Evolutionary conservation across 2,888 invertebrate genomes (phyloP).

Genomic region (Dryocosmus kuriphilus): DNA sequence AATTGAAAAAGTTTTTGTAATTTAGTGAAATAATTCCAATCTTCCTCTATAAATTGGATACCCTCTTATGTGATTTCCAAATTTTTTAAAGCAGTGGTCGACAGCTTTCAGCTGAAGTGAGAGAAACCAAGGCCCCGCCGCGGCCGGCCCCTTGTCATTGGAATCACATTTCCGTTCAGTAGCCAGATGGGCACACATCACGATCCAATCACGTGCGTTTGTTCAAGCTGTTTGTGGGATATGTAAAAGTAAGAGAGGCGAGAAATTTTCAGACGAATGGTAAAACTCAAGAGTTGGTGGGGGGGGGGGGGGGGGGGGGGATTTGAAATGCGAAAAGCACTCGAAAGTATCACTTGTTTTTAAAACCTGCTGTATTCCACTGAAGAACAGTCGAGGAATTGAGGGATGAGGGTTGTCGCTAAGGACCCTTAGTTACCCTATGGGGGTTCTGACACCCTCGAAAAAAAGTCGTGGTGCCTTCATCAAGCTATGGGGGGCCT

Average conservation of each 20-base stretch:
- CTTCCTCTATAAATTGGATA: no score
- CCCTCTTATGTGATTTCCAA: no score
- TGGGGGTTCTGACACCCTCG: constrained; percentile 25
- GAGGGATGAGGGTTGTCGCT: constrained; percentile 29
- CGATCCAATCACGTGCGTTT: constrained; percentile 69
- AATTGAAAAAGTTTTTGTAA: no score
- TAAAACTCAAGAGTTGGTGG: constrained; percentile 3
- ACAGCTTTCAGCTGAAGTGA: background rate
- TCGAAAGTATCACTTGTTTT: constrained; percentile 40
- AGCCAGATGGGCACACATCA: constrained; percentile 71
- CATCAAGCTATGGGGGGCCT: constrained; percentile 14
- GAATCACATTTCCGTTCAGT: constrained; percentile 58
- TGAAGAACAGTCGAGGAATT: constrained; percentile 25
- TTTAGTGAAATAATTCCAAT: no score
- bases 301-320: background rate
- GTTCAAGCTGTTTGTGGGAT: constrained; percentile 67
- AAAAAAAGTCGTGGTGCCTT: constrained; percentile 29
- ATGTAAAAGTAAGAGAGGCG: constrained; percentile 52
- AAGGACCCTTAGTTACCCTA: constrained; percentile 38
- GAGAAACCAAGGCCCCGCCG: background rate
- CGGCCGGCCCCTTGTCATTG: background rate
- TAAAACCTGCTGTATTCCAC: constrained; percentile 28
- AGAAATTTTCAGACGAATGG: constrained; percentile 39
- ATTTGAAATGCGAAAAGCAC: constrained; percentile 37
- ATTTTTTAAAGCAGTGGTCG: background rate